A percentile compares a stretch with the other conserved stretches of the same genome.
Conservation (phyloP, 2,888 invertebrate genomes). For the Brenthis ino region DNA sequence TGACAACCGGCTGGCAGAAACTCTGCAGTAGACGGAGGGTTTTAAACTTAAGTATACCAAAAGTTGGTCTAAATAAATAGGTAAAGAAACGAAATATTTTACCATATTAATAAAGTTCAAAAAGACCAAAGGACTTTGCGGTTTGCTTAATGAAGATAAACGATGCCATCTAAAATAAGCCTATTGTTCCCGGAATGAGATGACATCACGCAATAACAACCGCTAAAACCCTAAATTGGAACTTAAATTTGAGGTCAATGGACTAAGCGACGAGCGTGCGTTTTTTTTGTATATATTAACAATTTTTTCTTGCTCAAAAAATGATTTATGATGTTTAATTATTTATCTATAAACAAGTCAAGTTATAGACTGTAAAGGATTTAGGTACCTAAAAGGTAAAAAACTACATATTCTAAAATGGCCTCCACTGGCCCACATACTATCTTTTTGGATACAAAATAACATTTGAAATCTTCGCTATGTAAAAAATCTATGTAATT, state of each 20-base stretch:
- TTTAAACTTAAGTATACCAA: not conserved
- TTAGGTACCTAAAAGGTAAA: too few species aligned
- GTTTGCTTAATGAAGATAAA: slow-evolving; percentile 31
- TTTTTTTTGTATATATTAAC: not conserved
- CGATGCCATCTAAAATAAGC: slow-evolving; percentile 28
- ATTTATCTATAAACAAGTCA: too few species aligned
- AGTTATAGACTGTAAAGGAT: too few species aligned
- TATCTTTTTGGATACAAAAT: too few species aligned
- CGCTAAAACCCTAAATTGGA: slow-evolving; percentile 29
- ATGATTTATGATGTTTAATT: too few species aligned
- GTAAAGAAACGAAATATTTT: slow-evolving; percentile 2
- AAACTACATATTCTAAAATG: too few species aligned
- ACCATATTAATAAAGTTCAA: slow-evolving; percentile 23
- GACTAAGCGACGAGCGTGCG: not conserved
- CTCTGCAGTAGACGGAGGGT: not conserved
- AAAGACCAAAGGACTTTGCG: slow-evolving; percentile 22
- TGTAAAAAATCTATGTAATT: too few species aligned
- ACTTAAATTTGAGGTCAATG: slow-evolving; percentile 27
- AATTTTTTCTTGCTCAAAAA: not conserved
- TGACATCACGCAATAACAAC: slow-evolving; percentile 34
- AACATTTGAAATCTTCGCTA: too few species aligned
- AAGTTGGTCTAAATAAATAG: slow-evolving; percentile 1
- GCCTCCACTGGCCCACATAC: too few species aligned
- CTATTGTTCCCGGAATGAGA: slow-evolving; percentile 31
- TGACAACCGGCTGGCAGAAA: too few species aligned